These are phyloP conservation scores for Psittacula echo DNA, from an alignment of 2,797 vertebrate species.

Conservation along the genomic window DNA sequence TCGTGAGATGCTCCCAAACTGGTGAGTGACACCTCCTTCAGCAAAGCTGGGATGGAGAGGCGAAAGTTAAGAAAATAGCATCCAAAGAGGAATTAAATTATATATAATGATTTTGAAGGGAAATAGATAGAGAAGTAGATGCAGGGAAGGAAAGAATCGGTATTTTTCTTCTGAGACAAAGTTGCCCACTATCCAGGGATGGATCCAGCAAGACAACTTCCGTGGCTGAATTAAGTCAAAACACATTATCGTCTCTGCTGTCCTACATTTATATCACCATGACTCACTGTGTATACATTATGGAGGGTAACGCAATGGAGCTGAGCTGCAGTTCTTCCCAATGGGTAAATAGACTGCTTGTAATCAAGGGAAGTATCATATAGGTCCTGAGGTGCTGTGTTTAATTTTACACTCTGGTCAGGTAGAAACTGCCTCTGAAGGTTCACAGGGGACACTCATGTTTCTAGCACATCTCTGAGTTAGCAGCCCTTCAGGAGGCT, in stretches of 20 bases:
- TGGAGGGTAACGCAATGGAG: not conserved
- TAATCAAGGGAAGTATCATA: not conserved
- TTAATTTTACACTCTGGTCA: not conserved
- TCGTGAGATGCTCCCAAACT: not conserved
- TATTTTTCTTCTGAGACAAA: not conserved
- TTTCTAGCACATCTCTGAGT: not conserved
- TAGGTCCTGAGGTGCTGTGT: not conserved
- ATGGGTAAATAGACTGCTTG: not conserved
- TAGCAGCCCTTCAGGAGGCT: not conserved
- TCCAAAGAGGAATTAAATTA: not conserved
- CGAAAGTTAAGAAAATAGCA: not conserved
- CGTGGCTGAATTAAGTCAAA: not conserved
- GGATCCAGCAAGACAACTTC: not conserved
- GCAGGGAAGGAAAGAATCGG: fast-evolving
- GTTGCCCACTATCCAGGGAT: not conserved
- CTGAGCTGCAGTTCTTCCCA: not conserved
- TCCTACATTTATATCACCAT: not conserved
- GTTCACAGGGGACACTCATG: not conserved
- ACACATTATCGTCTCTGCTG: not conserved
- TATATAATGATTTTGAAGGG: not conserved
- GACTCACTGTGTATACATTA: not conserved
- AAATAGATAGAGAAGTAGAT: not conserved
- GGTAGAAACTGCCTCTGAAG: not conserved
- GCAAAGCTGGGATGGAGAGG: not conserved
- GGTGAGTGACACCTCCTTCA: not conserved